Evolutionary conservation across 2,797 vertebrate species (phyloP), one percentile per base, ranked within the genome.

Genomic region (Pseudotriccus pelzelni): DNA sequence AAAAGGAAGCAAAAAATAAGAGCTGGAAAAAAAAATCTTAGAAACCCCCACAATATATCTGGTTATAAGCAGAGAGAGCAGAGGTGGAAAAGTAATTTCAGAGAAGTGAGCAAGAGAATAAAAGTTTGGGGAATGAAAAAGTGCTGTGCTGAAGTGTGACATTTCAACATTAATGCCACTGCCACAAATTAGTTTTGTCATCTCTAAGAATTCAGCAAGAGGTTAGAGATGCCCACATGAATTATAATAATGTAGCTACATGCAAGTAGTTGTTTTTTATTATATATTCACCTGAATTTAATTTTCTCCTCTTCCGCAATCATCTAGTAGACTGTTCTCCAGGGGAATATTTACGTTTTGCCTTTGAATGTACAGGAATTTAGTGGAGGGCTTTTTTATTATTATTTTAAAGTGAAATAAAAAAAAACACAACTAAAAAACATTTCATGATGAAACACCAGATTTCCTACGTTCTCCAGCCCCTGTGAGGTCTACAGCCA

Each of bases 251-350:
- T 37, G 66, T 67, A 87, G 90, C 50, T 87, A 70, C 78, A 95
- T 85, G 73, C 67, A 87, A 92, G 85, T 73, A 80, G 49, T 68
- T 69, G 46, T 2, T 46, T 94, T 94, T 85, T 95, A 58, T 80
- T 89, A 80, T 72, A 80, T 73, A 55, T 88, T 93, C 96, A 97
- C 89, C 76, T 95, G 91, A 95, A 79, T 90, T 88, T 93, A 83
- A 96, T 95, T 96, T 95, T 97, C 73, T 92, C 14, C 72, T 89
- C 70, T 94, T 92, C 79, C 4, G 1, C 67, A 85, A 17, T 86
- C 52, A 15, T 76, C 77, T 39, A 75, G 64, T 37, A 77, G 64
- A 84, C 30, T 81, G 84, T 77, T 93, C 97, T 93, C 84, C 30
- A 44, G 89, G 87, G 84, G n/a, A n/a, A 78, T 34, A 1, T 96